phyloP scores from a whole-genome alignment of 2,888 invertebrate genomes.

The Adela reaumurella region DNA sequence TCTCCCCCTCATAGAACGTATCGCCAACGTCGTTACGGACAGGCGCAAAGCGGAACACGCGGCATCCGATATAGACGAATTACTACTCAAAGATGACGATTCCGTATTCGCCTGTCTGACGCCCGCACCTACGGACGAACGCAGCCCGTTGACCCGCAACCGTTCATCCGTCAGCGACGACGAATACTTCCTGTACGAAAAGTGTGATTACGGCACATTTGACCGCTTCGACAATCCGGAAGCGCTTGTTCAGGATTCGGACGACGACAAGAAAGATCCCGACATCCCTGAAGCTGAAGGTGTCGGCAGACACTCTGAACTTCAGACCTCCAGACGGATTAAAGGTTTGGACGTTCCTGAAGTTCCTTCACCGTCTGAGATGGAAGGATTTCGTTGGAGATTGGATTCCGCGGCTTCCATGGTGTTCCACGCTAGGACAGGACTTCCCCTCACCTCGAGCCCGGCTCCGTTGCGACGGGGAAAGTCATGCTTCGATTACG shows the following conservation, averaged over 20 bases:
- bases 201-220: slow-evolving; percentile 43
- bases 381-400: slow-evolving; percentile 69
- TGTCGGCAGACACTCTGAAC: slow-evolving; percentile 30
- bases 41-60: slow-evolving; percentile 20
- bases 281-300: too few relatives aligned
- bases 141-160: slow-evolving; percentile 9
- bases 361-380: slow-evolving; percentile 68
- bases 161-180: slow-evolving; percentile 33
- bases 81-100: slow-evolving; percentile 32
- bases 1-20: slow-evolving; percentile 31
- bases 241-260: slow-evolving; percentile 3
- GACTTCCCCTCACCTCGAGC: slow-evolving; percentile 79
- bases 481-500: slow-evolving; percentile 78
- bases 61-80: slow-evolving; percentile 30
- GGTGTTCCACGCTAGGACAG: slow-evolving; percentile 79
- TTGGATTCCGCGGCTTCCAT: slow-evolving; percentile 77
- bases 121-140: slow-evolving; percentile 25
- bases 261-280: not conserved
- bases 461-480: slow-evolving; percentile 79
- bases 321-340: slow-evolving; percentile 20
- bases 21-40: slow-evolving; percentile 36
- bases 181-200: slow-evolving; percentile 38
- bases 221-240: slow-evolving; percentile 21
- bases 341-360: slow-evolving; percentile 18
- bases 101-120: slow-evolving; percentile 26